phyloP scores from a whole-genome alignment of 1,140 invertebrate species.

The Drosophila ambigua region DNA sequence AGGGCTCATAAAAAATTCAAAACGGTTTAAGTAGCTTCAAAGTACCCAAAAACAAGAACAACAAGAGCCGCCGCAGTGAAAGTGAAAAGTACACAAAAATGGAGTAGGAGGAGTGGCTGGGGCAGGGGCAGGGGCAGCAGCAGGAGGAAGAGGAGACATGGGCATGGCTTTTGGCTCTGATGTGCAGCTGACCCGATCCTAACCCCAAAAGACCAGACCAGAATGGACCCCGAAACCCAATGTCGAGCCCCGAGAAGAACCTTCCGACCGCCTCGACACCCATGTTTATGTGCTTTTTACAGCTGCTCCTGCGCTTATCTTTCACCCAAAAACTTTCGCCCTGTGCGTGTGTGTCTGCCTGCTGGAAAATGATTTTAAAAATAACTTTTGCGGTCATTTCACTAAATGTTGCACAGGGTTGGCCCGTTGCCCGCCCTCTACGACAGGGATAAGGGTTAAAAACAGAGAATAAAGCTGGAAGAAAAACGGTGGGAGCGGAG shows the following conservation, averaged over 20 bases:
- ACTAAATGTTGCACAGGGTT: constrained; percentile 58
- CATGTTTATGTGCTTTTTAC: constrained; percentile 81
- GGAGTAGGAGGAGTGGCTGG: constrained; percentile 4
- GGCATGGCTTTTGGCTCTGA: background rate
- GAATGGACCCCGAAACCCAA: constrained; percentile 30
- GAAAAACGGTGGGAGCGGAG: too few species aligned
- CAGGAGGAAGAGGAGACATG: background rate
- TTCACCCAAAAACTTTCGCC: constrained; percentile 44
- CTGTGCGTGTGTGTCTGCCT: background rate
- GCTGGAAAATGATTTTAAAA: constrained; percentile 70
- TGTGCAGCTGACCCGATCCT: constrained; percentile 20
- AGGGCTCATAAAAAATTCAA: constrained; percentile 77
- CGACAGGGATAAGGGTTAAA: constrained; percentile 26
- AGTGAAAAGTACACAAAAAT: constrained; percentile 66
- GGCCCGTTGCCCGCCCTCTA: background rate
- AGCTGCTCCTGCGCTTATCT: constrained; percentile 74
- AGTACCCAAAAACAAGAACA: constrained; percentile 50
- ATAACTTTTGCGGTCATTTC: constrained; percentile 79
- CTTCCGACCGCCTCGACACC: constrained; percentile 55
- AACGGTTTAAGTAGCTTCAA: constrained; percentile 76
- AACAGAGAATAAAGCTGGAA: constrained; percentile 8
- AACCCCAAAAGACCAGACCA: constrained; percentile 8
- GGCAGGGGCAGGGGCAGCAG: too few species aligned
- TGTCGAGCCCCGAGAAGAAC: constrained; percentile 15
- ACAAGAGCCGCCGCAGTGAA: constrained; percentile 20